These are phyloP conservation scores for Gryon sp. DNA, from an alignment of 1,140 invertebrate genomes.

Conservation along the genomic window DNA sequence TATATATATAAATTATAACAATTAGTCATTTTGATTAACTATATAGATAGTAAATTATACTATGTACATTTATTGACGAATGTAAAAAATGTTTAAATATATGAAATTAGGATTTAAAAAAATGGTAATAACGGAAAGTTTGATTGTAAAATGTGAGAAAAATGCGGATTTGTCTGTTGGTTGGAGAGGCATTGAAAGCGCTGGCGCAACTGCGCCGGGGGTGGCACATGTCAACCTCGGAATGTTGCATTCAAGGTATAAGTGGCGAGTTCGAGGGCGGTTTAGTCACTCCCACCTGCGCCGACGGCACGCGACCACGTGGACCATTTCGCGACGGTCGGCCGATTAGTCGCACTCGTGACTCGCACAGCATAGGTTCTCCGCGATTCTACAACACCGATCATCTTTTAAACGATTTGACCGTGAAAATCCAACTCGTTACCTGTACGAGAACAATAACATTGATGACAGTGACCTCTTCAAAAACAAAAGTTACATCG, in stretches of 20 bases:
- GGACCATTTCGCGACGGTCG: constrained; percentile 66
- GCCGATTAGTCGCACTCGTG: constrained; percentile 68
- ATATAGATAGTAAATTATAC: no score
- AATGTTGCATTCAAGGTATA: constrained; percentile 60
- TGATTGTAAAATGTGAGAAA: no score
- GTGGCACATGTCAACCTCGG: constrained; percentile 46
- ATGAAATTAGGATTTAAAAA: no score
- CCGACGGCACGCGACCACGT: constrained; percentile 73
- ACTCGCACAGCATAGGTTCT: constrained; percentile 67
- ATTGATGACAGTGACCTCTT: constrained; percentile 17
- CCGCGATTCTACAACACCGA: constrained; percentile 33
- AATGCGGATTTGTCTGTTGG: no score
- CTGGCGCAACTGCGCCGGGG: constrained; percentile 47
- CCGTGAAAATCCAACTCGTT: constrained; percentile 3
- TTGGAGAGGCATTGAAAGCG: constrained; percentile 14
- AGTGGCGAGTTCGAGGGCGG: constrained; percentile 67
- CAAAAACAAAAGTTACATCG: no score
- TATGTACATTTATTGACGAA: no score
- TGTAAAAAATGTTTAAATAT: no score
- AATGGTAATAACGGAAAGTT: background rate
- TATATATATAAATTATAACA: no score
- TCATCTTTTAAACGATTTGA: constrained; percentile 40
- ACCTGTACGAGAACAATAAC: constrained; percentile 2
- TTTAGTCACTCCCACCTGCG: constrained; percentile 79
- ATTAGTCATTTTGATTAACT: no score